A percentile compares a stretch with the other conserved stretches of the same genome.
Evolutionary conservation across 2,113 vertebrate genomes (phyloP).

Genomic region (Gymnocephalus cernua): DNA sequence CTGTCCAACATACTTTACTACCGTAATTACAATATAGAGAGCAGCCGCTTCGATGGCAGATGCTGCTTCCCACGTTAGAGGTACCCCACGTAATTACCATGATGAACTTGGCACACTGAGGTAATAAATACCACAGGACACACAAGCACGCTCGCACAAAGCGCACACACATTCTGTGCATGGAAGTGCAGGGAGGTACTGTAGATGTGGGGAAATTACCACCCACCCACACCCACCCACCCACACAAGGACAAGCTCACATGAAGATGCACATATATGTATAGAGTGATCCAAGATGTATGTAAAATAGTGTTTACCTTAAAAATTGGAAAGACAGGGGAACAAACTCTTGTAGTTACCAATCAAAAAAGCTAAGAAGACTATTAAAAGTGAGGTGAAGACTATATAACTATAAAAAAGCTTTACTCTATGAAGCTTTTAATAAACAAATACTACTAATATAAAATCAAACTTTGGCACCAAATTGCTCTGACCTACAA

Average conservation of each 20-base stretch:
- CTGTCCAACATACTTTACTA: slow-evolving; percentile 68
- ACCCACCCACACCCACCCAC: too few relatives aligned
- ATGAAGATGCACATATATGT: neutral
- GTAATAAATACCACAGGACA: slow-evolving; percentile 68
- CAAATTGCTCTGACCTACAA: neutral
- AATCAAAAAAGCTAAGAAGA: neutral
- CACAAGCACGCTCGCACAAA: slow-evolving; percentile 16
- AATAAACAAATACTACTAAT: neutral
- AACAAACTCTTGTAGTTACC: neutral
- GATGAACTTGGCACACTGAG: slow-evolving; percentile 68
- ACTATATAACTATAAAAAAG: neutral
- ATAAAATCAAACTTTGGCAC: neutral
- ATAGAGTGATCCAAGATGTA: neutral
- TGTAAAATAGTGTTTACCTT: neutral
- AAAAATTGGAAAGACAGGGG: neutral
- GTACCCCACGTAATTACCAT: slow-evolving; percentile 76
- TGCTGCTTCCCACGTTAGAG: slow-evolving; percentile 64
- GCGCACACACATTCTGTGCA: slow-evolving; percentile 4
- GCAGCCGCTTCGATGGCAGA: slow-evolving; percentile 54
- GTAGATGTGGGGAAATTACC: neutral
- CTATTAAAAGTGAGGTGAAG: neutral
- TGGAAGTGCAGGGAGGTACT: neutral
- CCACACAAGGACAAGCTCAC: slow-evolving; percentile 3
- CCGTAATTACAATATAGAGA: slow-evolving; percentile 68
- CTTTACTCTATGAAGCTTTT: neutral